Conservation (phyloP, 2,797 vertebrate genomes). For the Prionace glauca region DNA sequence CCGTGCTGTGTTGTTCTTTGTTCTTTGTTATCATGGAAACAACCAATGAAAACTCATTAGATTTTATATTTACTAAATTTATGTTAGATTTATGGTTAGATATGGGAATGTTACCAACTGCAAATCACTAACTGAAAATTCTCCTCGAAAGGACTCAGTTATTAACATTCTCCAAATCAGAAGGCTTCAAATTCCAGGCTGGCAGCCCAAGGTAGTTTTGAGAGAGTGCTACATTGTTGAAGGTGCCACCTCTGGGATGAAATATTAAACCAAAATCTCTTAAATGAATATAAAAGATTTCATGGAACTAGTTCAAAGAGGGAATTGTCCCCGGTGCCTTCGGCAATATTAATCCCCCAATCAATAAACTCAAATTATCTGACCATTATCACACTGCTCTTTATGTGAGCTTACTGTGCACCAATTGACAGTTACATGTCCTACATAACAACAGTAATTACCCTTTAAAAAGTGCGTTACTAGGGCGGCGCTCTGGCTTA, state of each 20-base stretch:
- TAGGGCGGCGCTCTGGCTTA: too few relatives aligned
- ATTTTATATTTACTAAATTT: not conserved
- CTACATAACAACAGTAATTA: not conserved
- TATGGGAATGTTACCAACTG: not conserved
- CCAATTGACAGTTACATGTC: not conserved
- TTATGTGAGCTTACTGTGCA: not conserved
- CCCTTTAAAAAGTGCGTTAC: not conserved
- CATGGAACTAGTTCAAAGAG: not conserved
- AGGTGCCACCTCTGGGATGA: too few relatives aligned
- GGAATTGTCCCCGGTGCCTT: not conserved
- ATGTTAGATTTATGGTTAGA: not conserved
- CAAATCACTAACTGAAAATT: not conserved
- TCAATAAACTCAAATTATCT: not conserved
- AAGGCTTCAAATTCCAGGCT: not conserved
- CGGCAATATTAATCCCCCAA: not conserved
- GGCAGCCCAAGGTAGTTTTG: not conserved
- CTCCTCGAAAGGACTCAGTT: not conserved
- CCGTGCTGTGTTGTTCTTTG: too few relatives aligned
- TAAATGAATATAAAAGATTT: not conserved
- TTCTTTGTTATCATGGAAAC: not conserved
- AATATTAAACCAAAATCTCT: not conserved
- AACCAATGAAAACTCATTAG: not conserved
- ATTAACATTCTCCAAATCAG: not conserved
- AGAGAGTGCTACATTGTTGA: not conserved
- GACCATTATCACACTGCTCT: not conserved